These are phyloP conservation scores for Anabas testudineus DNA, from an alignment of 2,797 vertebrate species.

Conservation along the genomic window DNA sequence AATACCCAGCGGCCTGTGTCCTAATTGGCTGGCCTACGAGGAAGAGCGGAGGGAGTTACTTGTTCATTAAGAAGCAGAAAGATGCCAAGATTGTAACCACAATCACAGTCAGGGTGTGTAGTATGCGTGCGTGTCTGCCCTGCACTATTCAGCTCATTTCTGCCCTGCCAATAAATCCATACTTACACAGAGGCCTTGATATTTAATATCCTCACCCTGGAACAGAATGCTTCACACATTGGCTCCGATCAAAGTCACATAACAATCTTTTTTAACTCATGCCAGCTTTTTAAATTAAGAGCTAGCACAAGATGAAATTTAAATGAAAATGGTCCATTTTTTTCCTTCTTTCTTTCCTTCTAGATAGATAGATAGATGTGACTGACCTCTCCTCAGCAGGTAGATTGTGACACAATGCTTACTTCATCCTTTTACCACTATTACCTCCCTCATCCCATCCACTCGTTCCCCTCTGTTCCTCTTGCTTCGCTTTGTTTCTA, in stretches of 20 bases:
- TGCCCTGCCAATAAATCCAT: conserved; percentile 62
- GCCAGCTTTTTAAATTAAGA: conserved; percentile 17
- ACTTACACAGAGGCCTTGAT: conserved; percentile 55
- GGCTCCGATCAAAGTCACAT: conserved; percentile 45
- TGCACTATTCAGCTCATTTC: conserved; percentile 52
- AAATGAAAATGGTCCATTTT: neutral
- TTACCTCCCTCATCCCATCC: conserved; percentile 6
- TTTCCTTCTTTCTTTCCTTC: neutral
- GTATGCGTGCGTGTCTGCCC: conserved; percentile 8
- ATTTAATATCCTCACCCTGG: conserved; percentile 57
- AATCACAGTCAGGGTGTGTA: conserved; percentile 15
- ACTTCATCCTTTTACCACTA: conserved; percentile 10
- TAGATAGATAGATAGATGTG: too few relatives aligned
- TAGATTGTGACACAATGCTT: neutral
- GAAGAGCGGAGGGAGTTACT: conserved; percentile 66
- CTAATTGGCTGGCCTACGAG: conserved; percentile 72
- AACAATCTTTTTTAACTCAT: conserved; percentile 17
- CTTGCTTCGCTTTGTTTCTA: conserved; percentile 20
- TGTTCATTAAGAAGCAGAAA: conserved; percentile 72
- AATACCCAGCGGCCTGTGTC: conserved; percentile 63
- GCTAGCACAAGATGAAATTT: neutral
- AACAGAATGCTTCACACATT: conserved; percentile 41
- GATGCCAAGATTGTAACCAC: conserved; percentile 55
- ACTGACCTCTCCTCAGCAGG: conserved; percentile 5
- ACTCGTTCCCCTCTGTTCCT: conserved; percentile 11